phyloP scores from a whole-genome alignment of 2,113 vertebrate species.

The Poeciliopsis retropinna region DNA sequence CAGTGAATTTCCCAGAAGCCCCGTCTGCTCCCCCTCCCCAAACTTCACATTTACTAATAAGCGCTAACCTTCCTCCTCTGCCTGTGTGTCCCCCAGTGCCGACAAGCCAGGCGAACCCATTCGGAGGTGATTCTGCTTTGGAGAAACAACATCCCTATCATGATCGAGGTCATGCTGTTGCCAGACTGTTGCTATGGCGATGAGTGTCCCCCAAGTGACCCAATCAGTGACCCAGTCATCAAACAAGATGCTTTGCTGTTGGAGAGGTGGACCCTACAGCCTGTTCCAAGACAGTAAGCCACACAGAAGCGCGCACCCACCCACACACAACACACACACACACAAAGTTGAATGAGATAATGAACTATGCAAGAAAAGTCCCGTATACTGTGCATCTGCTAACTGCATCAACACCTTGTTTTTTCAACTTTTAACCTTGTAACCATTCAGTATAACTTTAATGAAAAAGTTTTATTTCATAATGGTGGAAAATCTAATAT shows the following conservation, averaged over 20 bases:
- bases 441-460: too few relatives aligned
- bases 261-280: conserved; percentile 96
- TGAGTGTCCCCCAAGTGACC: conserved; percentile 89
- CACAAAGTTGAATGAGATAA: background rate
- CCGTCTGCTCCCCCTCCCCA: conserved; percentile 10
- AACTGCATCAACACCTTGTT: background rate
- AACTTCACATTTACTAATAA: conserved; percentile 23
- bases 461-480: too few relatives aligned
- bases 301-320: too few relatives aligned
- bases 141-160: conserved; percentile 96
- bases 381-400: background rate
- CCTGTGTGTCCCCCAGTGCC: conserved; percentile 82
- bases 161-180: conserved; percentile 98
- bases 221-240: conserved; percentile 93
- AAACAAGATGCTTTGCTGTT: conserved; percentile 95
- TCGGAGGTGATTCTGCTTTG: conserved; percentile 94
- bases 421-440: too few relatives aligned
- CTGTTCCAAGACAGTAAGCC: conserved; percentile 93
- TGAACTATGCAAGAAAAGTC: background rate
- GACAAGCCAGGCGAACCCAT: conserved; percentile 91
- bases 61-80: conserved; percentile 48
- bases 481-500: too few relatives aligned
- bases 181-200: conserved; percentile 99
- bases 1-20: conserved; percentile 1
- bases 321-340: background rate